Evolutionary conservation across 1,140 invertebrate species (phyloP).

Genomic region (Oedothorax gibbosus): DNA sequence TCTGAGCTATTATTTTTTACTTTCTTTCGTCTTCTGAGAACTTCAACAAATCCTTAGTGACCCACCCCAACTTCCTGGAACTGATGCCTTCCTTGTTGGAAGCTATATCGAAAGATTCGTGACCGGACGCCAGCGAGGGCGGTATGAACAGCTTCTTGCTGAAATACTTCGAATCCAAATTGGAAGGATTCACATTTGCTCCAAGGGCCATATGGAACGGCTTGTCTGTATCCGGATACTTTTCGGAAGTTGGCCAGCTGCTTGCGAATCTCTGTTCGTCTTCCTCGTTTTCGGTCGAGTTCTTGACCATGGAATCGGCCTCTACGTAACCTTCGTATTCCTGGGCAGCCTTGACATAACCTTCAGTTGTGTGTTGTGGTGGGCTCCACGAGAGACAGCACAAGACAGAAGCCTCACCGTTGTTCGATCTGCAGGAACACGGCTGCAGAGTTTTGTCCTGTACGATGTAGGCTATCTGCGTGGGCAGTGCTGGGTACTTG

Average conservation of each 20-base stretch:
- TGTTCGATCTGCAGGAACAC: neutral
- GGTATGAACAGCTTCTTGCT: slow-evolving; percentile 35
- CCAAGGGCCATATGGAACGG: slow-evolving; percentile 24
- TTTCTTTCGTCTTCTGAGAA: slow-evolving; percentile 27
- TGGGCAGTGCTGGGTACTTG: slow-evolving; percentile 14
- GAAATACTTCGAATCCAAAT: slow-evolving; percentile 22
- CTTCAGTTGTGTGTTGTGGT: neutral
- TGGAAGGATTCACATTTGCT: slow-evolving; percentile 5
- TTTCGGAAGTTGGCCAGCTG: slow-evolving; percentile 11
- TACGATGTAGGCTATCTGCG: slow-evolving; percentile 12
- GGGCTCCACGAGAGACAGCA: slow-evolving; percentile 24
- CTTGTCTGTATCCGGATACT: neutral
- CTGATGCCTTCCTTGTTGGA: neutral
- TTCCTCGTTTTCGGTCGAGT: neutral
- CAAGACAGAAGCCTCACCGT: neutral
- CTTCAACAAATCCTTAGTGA: slow-evolving; percentile 42
- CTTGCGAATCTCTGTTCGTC: neutral
- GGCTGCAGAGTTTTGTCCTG: slow-evolving; percentile 6
- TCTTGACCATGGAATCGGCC: slow-evolving; percentile 37
- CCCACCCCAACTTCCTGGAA: slow-evolving; percentile 12
- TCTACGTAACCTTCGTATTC: slow-evolving; percentile 41
- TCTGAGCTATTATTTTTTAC: neutral
- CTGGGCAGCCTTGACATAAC: slow-evolving; percentile 10
- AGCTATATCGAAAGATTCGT: slow-evolving; percentile 15
- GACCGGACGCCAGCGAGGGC: slow-evolving; percentile 25